Conservation (phyloP, 92 coral and sea anemone species). For the Palythoa heliodiscus region DNA sequence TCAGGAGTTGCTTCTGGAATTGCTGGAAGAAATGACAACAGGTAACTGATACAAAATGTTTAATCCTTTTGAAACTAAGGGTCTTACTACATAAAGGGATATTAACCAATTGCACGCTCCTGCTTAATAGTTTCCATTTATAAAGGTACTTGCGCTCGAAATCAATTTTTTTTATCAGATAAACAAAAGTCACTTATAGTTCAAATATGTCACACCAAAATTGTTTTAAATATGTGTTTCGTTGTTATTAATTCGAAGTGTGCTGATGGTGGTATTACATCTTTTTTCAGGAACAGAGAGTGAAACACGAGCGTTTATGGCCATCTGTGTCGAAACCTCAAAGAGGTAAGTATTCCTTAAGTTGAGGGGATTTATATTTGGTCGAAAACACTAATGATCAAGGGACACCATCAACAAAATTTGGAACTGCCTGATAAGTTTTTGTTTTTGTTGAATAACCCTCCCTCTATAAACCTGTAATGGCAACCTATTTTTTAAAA, state of each 20-base stretch:
- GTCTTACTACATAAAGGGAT: neutral
- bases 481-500: too few relatives aligned
- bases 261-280: neutral
- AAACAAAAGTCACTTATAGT: too few relatives aligned
- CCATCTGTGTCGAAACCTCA: conserved; percentile 96
- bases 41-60: conserved; percentile 50
- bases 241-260: neutral
- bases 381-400: too few relatives aligned
- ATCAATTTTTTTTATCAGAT: too few relatives aligned
- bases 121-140: neutral
- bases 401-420: too few relatives aligned
- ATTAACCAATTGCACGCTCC: neutral
- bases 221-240: too few relatives aligned
- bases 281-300: conserved; percentile 83
- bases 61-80: neutral
- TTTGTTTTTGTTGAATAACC: neutral
- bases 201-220: too few relatives aligned
- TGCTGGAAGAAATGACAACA: conserved; percentile 94
- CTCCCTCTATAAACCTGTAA: neutral
- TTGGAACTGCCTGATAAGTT: neutral
- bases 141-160: too few relatives aligned
- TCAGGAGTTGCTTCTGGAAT: conserved; percentile 84
- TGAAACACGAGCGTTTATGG: conserved; percentile 95
- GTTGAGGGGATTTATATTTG: neutral
- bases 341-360: conserved; percentile 72